These are phyloP conservation scores for Acanthosepion pharaonis DNA, from an alignment of 2,888 invertebrate species.

Conservation along the genomic window DNA sequence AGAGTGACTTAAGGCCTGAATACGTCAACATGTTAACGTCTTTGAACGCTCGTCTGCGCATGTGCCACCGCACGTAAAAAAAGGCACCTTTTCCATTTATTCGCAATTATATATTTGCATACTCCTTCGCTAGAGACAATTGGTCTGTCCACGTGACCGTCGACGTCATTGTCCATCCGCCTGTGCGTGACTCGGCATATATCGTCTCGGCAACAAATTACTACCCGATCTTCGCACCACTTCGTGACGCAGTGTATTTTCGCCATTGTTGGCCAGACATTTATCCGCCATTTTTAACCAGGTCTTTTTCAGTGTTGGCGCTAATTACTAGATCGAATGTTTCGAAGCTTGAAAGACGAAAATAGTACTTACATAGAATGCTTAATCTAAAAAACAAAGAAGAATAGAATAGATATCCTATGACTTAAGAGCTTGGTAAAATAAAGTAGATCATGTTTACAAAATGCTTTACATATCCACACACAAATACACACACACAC, in stretches of 20 bases:
- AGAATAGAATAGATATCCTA: no score
- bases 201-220: slow-evolving; percentile 11
- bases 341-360: background rate
- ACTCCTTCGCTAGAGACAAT: background rate
- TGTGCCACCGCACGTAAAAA: background rate
- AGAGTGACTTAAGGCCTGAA: background rate
- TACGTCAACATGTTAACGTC: background rate
- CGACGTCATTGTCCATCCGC: background rate
- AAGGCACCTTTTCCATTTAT: background rate
- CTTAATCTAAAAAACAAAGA: no score
- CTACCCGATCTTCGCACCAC: background rate
- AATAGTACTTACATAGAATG: no score
- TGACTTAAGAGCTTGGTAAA: no score
- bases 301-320: background rate
- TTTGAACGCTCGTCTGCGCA: background rate
- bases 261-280: background rate
- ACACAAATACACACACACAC: no score
- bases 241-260: background rate
- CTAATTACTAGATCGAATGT: background rate
- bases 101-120: background rate
- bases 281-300: background rate
- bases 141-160: background rate
- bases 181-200: background rate
- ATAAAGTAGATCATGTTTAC: no score
- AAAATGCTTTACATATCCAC: no score